A percentile compares a stretch with the other conserved stretches of the same genome.
These are phyloP conservation scores for Molorchus minor DNA, from an alignment of 2,888 invertebrate genomes.

Conservation along the genomic window DNA sequence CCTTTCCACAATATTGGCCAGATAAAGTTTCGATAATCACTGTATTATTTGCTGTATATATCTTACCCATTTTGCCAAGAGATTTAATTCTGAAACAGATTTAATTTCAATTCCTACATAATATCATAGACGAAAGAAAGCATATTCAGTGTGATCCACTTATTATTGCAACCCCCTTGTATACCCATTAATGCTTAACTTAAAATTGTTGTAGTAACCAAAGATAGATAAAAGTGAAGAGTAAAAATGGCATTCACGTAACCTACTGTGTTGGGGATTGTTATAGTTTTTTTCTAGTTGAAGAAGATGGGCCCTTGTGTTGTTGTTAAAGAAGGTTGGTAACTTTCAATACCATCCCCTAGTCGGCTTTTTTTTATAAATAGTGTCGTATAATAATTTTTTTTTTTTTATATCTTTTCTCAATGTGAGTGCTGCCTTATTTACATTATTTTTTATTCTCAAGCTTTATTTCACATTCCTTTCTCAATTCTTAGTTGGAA, in stretches of 20 bases:
- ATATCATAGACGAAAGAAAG: neutral
- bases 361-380: too few relatives aligned
- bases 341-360: too few relatives aligned
- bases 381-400: too few relatives aligned
- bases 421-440: too few relatives aligned
- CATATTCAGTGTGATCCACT: neutral
- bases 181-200: neutral
- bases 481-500: too few relatives aligned
- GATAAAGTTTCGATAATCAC: slow-evolving; percentile 19
- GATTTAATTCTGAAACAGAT: slow-evolving; percentile 18
- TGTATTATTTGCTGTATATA: neutral
- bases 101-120: neutral
- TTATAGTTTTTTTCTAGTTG: too few relatives aligned
- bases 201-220: neutral
- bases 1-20: slow-evolving; percentile 19
- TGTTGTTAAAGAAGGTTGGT: too few relatives aligned
- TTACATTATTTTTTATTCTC: too few relatives aligned
- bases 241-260: neutral
- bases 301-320: too few relatives aligned
- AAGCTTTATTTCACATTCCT: too few relatives aligned
- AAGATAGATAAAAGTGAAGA: neutral
- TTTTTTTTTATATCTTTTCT: too few relatives aligned
- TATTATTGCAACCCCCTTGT: neutral
- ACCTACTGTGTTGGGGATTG: too few relatives aligned
- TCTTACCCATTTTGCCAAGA: slow-evolving; percentile 20